Percentiles rank a stretch among this genome's conserved stretches.
Evolutionary conservation across 1,140 invertebrate species (phyloP).

Genomic region (Hylyphantes graminicola): DNA sequence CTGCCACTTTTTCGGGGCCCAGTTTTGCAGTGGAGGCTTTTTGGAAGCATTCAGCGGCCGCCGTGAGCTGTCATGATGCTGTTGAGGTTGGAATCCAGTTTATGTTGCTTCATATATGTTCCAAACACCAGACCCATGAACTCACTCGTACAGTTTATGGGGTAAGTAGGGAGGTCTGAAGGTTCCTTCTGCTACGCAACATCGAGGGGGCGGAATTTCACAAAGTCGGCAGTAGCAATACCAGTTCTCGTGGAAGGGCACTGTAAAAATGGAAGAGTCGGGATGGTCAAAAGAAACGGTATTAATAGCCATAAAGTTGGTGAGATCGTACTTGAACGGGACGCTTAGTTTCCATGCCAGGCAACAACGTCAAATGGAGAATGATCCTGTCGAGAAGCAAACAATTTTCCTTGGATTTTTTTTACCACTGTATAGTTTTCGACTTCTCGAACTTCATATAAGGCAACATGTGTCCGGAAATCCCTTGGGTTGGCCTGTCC

Average conservation of each 20-base stretch:
- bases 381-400: constrained; percentile 81
- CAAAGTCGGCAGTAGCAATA: constrained; percentile 96
- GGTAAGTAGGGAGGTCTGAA: constrained; percentile 98
- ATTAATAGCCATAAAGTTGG: constrained; percentile 96
- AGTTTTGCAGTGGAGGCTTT: constrained; percentile 80
- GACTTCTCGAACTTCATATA: constrained; percentile 80
- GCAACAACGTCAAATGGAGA: constrained; percentile 98
- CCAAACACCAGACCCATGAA: constrained; percentile 98
- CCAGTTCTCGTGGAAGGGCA: constrained; percentile 88
- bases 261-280: constrained; percentile 98
- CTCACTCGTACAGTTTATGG: constrained; percentile 98
- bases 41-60: constrained; percentile 90
- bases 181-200: constrained; percentile 96
- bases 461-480: constrained; percentile 93
- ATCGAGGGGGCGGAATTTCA: constrained; percentile 98
- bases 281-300: constrained; percentile 96
- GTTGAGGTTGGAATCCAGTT: constrained; percentile 89
- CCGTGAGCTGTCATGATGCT: constrained; percentile 99
- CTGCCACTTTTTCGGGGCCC: no score
- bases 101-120: constrained; percentile 95
- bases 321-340: constrained; percentile 96
- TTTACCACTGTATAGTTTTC: constrained; percentile 79
- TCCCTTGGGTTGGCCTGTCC: constrained; percentile 96
- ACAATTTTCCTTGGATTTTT: constrained; percentile 93
- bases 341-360: constrained; percentile 99